phyloP scores from a whole-genome alignment of 1,140 invertebrate genomes.

The Polyergus mexicanus region DNA sequence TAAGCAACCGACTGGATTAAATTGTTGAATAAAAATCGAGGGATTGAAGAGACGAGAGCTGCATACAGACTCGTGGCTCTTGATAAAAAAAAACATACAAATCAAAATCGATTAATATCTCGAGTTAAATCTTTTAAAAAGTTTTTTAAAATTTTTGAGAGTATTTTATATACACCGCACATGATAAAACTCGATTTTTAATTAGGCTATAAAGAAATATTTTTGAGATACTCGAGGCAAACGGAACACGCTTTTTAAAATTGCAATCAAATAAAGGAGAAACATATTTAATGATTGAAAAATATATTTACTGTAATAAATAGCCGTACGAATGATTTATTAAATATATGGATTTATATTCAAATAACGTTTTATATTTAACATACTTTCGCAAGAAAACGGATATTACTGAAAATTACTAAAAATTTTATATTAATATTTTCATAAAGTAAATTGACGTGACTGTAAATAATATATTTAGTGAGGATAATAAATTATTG shows the following conservation, averaged over 20 bases:
- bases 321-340: neutral
- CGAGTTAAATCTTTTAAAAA: slow-evolving; percentile 1
- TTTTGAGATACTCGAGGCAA: neutral
- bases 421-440: neutral
- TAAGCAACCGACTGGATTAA: slow-evolving; percentile 31
- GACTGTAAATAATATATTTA: slow-evolving; percentile 1
- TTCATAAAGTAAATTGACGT: neutral
- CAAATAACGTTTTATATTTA: neutral
- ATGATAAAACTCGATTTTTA: neutral
- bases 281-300: neutral
- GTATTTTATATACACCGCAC: neutral
- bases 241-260: neutral
- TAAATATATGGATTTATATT: slow-evolving; percentile 3
- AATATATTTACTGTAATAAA: neutral
- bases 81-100: neutral
- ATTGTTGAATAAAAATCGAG: slow-evolving; percentile 22
- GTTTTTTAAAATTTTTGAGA: neutral
- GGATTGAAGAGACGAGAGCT: neutral
- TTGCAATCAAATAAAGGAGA: neutral
- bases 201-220: neutral
- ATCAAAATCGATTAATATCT: neutral
- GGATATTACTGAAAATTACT: neutral
- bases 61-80: neutral
- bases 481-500: slow-evolving; percentile 22
- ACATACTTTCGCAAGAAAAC: neutral